Conservation (phyloP, 1,140 invertebrate species). For the Heterodera schachtii region DNA sequence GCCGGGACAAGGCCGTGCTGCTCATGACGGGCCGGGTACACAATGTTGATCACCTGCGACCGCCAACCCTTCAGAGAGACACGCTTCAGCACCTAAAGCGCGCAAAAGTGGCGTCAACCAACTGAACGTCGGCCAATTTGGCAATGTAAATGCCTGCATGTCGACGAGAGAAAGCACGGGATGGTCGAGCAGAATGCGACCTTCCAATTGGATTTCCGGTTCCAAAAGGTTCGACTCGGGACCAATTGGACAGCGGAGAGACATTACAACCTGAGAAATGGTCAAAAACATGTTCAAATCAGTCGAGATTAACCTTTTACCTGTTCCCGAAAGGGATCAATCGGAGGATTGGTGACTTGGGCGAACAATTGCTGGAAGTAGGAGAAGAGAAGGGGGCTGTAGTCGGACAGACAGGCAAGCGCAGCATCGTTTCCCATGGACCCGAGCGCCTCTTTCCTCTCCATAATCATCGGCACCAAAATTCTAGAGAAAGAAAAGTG, state of each 20-base stretch:
- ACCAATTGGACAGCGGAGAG: constrained; percentile 75
- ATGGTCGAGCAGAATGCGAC: constrained; percentile 87
- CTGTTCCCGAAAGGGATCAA: constrained; percentile 95
- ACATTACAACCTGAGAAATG: constrained; percentile 84
- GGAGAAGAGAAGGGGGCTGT: constrained; percentile 89
- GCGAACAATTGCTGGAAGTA: constrained; percentile 99
- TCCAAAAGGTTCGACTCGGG: constrained; percentile 92
- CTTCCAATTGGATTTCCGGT: constrained; percentile 84
- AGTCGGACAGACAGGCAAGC: constrained; percentile 88
- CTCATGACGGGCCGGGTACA: constrained; percentile 77
- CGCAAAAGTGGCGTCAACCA: constrained; percentile 12
- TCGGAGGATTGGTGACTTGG: constrained; percentile 99
- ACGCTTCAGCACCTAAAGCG: constrained; percentile 55
- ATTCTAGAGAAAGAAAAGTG: constrained; percentile 67
- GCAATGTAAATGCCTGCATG: constrained; percentile 71
- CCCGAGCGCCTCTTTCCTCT: constrained; percentile 95
- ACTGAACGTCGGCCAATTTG: not conserved
- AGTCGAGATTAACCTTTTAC: not conserved
- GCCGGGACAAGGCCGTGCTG: constrained; percentile 74
- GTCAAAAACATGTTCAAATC: not conserved
- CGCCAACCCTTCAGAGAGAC: constrained; percentile 88
- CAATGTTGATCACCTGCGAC: constrained; percentile 86
- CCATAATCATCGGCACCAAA: constrained; percentile 90
- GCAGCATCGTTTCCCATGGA: constrained; percentile 99
- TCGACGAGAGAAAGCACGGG: constrained; percentile 90